Base-by-base conservation (phyloP, 2,113 vertebrate species). In the Brachypteracias leptosomus region DNA sequence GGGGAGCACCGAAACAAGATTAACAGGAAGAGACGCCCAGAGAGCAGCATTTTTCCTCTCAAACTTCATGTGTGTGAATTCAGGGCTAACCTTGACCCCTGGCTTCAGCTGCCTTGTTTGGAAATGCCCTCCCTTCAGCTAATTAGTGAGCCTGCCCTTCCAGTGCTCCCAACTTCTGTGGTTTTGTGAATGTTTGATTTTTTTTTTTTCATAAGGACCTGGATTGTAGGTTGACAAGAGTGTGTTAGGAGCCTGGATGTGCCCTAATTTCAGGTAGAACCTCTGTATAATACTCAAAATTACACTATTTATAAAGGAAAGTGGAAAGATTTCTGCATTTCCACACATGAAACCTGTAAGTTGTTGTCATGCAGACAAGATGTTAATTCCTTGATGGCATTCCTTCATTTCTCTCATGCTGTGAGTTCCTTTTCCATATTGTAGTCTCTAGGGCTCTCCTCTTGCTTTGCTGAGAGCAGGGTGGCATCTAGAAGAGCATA, bases 241-340 rank as follows among this genome's bases (percentile, higher is more conserved):
- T 2, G 7, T 85, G 40, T 70, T 26, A 40, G 42, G 21, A 49
- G 63, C 0, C 0, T 5, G 12, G 49, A 52, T 44, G 26, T 0
- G 0, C 26, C 38, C 24, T 38, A 2, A 54, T 88, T 84, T 61
- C 54, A 20, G 9, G 10, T 66, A 52, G 38, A 66, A 49, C 10
- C 31, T 54, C 58, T 49, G 29, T 2, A 2, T 17, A 66, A 3
- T 22, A 11, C 26, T 59, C 8, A 5, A 68, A 47, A 16, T 22
- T 47, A 0, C 17, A 3, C 16, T 14, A 10, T 62, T 82, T 74
- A 15, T n/a, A 51, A 65, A 59, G 46, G n/a, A 15, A 59, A 61
- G 55, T n/a, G 16, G 31, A 52, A 58, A 16, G 40, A 10, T 40
- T 75, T 58, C 38, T 70, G 15, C 62, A 6, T 70, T 80, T 72